phyloP scores from a whole-genome alignment of 1,140 invertebrate species.

The Hydropsyche tenuis region DNA sequence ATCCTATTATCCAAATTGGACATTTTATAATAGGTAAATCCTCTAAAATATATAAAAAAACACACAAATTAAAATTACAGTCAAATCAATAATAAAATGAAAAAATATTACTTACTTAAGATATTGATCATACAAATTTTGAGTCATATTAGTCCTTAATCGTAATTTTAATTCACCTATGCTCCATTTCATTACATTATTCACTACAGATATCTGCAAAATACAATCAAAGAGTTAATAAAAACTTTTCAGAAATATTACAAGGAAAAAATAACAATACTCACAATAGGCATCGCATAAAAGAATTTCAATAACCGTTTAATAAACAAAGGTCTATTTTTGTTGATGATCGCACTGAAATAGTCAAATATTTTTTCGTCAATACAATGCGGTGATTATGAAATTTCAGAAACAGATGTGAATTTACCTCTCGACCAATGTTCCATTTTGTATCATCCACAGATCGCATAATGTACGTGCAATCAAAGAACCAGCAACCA shows the following conservation, averaged over 20 bases:
- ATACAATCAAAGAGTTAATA: conserved; percentile 45
- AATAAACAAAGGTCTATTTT: conserved; percentile 79
- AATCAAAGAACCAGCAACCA: conserved; percentile 84
- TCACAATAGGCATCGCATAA: conserved; percentile 82
- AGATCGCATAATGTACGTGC: conserved; percentile 93
- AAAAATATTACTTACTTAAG: conserved; percentile 76
- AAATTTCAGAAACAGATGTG: not conserved
- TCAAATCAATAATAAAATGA: not conserved
- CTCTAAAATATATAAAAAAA: conserved; percentile 65
- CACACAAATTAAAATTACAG: not conserved
- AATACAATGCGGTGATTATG: not conserved
- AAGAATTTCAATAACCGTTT: conserved; percentile 79
- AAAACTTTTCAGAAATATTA: not conserved
- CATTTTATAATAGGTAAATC: conserved; percentile 98
- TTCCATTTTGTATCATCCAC: conserved; percentile 95
- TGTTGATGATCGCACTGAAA: conserved; percentile 89
- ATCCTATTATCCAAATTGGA: conserved; percentile 94
- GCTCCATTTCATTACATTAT: conserved; percentile 92
- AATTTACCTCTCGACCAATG: conserved; percentile 83
- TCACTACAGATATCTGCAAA: conserved; percentile 84
- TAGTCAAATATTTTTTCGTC: conserved; percentile 45
- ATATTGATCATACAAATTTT: conserved; percentile 89
- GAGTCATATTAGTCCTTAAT: conserved; percentile 87
- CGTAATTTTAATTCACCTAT: conserved; percentile 91
- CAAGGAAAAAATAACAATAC: conserved; percentile 51